Percentiles rank a stretch among this genome's conserved stretches.
Evolutionary conservation across 2,888 invertebrate genomes (phyloP).

Genomic region (Nomada goodeniana): DNA sequence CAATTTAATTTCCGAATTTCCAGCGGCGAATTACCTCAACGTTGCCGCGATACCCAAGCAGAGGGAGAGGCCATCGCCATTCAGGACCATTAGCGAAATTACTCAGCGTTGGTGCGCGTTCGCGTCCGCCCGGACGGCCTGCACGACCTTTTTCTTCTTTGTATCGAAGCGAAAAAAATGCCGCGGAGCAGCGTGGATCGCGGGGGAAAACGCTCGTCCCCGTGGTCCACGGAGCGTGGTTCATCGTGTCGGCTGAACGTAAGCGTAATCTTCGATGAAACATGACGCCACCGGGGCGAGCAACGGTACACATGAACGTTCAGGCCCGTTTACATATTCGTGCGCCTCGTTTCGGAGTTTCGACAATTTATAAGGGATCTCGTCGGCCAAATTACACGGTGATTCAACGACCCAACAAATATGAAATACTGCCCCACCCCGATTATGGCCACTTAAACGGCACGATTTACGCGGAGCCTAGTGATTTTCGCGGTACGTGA

Average conservation of each 20-base stretch:
- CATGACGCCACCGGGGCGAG: constrained; percentile 28
- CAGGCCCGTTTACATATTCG: constrained; percentile 21
- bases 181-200: constrained; percentile 36
- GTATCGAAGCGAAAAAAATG: constrained; percentile 68
- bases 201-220: neutral
- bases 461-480: constrained; percentile 22
- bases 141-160: constrained; percentile 66
- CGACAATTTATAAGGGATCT: constrained; percentile 44
- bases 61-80: constrained; percentile 66
- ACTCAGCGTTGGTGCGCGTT: constrained; percentile 73
- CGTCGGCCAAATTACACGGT: constrained; percentile 42
- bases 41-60: constrained; percentile 43
- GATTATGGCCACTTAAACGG: constrained; percentile 29
- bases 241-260: neutral
- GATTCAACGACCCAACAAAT: constrained; percentile 34
- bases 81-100: constrained; percentile 82
- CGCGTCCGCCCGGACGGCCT: constrained; percentile 51
- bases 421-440: constrained; percentile 13
- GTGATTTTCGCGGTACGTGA: constrained; percentile 39
- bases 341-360: constrained; percentile 22
- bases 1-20: constrained; percentile 80
- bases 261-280: constrained; percentile 44
- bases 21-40: constrained; percentile 77
- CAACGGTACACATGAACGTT: neutral
- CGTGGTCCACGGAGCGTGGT: constrained; percentile 4